A percentile compares a stretch with the other conserved stretches of the same genome.
Evolutionary conservation across 2,113 vertebrate genomes (phyloP).

Genomic region (Odocoileus hemionus): DNA sequence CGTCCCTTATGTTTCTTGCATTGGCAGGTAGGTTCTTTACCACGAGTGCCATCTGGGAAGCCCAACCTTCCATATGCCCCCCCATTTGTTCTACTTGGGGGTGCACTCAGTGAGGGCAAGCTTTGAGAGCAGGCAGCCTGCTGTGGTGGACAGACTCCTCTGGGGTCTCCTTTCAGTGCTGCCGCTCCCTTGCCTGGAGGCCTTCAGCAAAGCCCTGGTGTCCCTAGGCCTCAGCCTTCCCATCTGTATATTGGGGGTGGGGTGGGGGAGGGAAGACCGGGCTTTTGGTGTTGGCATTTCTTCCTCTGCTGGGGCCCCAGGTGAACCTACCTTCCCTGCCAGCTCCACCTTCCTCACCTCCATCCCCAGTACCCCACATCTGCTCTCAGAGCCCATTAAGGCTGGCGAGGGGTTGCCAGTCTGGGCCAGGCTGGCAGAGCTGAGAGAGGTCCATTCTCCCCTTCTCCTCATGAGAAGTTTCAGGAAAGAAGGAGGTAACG

Average conservation of each 20-base stretch:
- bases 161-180: neutral
- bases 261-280: neutral
- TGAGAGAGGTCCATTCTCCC: neutral
- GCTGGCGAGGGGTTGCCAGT: neutral
- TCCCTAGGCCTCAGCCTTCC: neutral
- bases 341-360: neutral
- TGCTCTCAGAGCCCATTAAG: neutral
- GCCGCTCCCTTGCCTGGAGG: rapidly evolving
- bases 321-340: no score
- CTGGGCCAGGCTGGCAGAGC: neutral
- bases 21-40: neutral
- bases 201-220: neutral
- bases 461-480: neutral
- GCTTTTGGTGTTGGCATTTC: rapidly evolving
- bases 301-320: neutral
- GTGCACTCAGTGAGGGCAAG: neutral
- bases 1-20: neutral
- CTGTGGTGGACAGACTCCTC: no score
- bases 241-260: no score
- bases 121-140: neutral
- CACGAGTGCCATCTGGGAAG: neutral
- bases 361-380: neutral
- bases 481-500: neutral
- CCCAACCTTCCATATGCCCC: neutral
- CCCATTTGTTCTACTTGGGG: neutral